phyloP scores from a whole-genome alignment of 2,113 vertebrate genomes.

The Anser brachyrhynchus region DNA sequence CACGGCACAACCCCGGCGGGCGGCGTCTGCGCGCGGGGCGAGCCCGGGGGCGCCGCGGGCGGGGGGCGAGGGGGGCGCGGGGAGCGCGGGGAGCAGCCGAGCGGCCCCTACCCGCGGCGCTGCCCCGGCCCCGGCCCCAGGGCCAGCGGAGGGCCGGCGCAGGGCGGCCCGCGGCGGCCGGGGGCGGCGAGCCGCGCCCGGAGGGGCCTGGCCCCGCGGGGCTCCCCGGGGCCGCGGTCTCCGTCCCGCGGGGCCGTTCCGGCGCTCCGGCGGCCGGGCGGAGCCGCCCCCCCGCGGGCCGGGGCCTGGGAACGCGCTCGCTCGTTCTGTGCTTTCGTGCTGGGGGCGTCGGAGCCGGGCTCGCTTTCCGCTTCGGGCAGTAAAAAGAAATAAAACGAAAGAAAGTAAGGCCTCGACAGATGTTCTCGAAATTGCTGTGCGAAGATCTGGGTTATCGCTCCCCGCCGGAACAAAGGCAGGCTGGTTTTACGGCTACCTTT shows the following conservation, averaged over 20 bases:
- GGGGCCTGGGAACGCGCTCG: not conserved
- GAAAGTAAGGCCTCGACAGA: not conserved
- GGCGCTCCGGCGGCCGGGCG: too few relatives aligned
- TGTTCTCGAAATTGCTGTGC: not conserved
- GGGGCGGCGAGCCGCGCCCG: too few relatives aligned
- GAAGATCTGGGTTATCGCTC: not conserved
- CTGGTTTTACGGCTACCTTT: not conserved
- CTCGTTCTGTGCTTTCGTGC: not conserved
- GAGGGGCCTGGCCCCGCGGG: not conserved
- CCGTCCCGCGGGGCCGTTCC: too few relatives aligned
- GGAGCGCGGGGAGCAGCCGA: too few relatives aligned
- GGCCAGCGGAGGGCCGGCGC: too few relatives aligned
- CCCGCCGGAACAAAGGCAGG: not conserved
- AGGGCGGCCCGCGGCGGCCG: too few relatives aligned
- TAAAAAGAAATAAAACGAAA: not conserved
- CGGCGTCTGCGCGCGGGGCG: not conserved
- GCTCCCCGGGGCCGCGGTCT: not conserved
- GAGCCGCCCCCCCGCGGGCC: too few relatives aligned
- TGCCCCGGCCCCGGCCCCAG: too few relatives aligned
- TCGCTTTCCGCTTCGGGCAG: not conserved
- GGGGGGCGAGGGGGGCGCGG: not conserved
- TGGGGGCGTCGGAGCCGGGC: not conserved
- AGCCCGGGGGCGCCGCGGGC: not conserved
- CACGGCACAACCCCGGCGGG: constrained; percentile 24
- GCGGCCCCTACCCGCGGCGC: too few relatives aligned